A percentile compares a stretch with the other conserved stretches of the same genome.
These are phyloP conservation scores for Sus scrofa DNA, from an alignment of 2,113 vertebrate species.

Conservation along the genomic window DNA sequence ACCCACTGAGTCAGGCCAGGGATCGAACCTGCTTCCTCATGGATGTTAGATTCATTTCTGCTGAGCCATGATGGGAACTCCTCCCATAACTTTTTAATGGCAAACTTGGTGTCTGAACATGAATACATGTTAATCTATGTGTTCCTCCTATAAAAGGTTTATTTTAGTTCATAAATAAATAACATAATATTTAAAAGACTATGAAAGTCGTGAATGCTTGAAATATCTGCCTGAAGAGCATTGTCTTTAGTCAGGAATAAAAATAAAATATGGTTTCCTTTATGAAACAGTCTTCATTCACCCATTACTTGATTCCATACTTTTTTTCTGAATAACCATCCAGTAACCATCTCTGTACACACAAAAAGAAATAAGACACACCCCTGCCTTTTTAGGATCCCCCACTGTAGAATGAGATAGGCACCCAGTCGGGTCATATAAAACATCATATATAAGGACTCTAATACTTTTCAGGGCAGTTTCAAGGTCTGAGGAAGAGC, in stretches of 20 bases:
- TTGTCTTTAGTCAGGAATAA: not conserved
- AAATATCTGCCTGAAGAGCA: not conserved
- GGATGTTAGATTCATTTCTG: no score
- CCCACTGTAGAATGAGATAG: not conserved
- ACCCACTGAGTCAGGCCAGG: no score
- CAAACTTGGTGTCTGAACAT: not conserved
- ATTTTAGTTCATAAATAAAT: not conserved
- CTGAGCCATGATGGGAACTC: no score
- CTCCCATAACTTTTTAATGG: not conserved
- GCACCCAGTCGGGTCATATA: no score
- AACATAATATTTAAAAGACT: not conserved
- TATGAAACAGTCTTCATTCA: not conserved
- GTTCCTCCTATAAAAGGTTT: not conserved
- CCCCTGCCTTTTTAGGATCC: not conserved
- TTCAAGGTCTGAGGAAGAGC: not conserved
- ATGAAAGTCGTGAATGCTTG: not conserved
- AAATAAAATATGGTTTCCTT: not conserved
- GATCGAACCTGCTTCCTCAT: no score
- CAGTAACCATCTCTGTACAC: not conserved
- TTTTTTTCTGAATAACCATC: not conserved
- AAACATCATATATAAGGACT: not conserved
- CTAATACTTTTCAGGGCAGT: not conserved
- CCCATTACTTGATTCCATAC: not conserved
- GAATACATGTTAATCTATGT: not conserved
- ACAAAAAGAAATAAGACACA: not conserved